Evolutionary conservation across 2,888 invertebrate genomes (phyloP).

Genomic region (Platycheirus rosarum): DNA sequence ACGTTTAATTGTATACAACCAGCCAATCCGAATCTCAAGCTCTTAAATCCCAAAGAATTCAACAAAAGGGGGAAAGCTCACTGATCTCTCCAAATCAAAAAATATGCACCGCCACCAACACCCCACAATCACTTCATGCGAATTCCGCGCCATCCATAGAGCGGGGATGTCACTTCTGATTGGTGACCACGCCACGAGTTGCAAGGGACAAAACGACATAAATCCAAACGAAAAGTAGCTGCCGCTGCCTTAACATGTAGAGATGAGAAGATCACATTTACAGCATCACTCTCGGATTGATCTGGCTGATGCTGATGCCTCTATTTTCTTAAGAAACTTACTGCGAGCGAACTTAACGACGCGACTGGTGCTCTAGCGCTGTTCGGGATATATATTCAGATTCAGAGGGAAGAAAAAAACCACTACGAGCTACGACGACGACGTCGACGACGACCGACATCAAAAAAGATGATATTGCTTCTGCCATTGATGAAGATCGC

Average conservation of each 20-base stretch:
- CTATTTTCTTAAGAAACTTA: slow-evolving; percentile 47
- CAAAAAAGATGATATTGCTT: slow-evolving; percentile 64
- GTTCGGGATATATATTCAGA: too few species aligned
- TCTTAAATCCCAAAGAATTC: slow-evolving; percentile 21
- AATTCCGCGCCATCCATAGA: slow-evolving; percentile 52
- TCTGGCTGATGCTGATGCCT: slow-evolving; percentile 39
- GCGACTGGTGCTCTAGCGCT: slow-evolving; percentile 47
- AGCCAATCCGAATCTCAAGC: slow-evolving; percentile 57
- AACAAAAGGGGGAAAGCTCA: slow-evolving; percentile 41
- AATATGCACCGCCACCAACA: slow-evolving; percentile 12
- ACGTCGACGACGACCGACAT: slow-evolving; percentile 35
- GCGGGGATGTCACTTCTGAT: slow-evolving; percentile 70
- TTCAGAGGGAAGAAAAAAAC: slow-evolving; percentile 10
- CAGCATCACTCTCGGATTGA: slow-evolving; percentile 43
- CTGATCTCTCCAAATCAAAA: slow-evolving; percentile 39
- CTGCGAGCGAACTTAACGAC: slow-evolving; percentile 42
- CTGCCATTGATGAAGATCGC: slow-evolving; percentile 67
- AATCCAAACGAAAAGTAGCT: slow-evolving; percentile 8
- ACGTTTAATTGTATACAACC: too few species aligned
- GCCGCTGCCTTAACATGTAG: background rate
- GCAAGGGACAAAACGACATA: slow-evolving; percentile 38
- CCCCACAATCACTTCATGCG: slow-evolving; percentile 29
- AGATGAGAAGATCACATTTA: slow-evolving; percentile 44
- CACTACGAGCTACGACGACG: slow-evolving; percentile 38
- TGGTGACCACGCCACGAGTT: slow-evolving; percentile 61